These are phyloP conservation scores for Microchirus variegatus DNA, from an alignment of 2,797 vertebrate species.

Conservation along the genomic window DNA sequence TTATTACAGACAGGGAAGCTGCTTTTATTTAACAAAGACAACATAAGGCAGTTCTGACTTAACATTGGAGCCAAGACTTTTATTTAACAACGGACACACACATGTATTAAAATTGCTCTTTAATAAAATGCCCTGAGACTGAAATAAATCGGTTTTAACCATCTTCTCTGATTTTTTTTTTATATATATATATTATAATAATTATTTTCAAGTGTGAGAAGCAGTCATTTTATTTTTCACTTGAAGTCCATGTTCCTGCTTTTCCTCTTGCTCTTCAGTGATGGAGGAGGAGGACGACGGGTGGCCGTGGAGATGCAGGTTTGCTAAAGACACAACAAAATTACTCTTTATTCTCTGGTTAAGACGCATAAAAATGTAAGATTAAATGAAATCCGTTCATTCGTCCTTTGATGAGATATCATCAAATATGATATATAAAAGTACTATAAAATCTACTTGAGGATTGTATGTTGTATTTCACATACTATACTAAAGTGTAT, in stretches of 20 bases:
- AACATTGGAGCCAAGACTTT: constrained; percentile 30
- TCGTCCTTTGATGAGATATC: no score
- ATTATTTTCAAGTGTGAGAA: constrained; percentile 12
- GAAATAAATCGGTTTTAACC: constrained; percentile 50
- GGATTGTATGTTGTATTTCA: no score
- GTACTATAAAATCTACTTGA: no score
- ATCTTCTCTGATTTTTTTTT: constrained; percentile 4
- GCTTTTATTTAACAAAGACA: constrained; percentile 18
- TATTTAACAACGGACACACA: constrained; percentile 30
- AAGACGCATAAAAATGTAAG: no score
- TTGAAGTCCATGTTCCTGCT: constrained; percentile 9
- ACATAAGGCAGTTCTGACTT: constrained; percentile 26
- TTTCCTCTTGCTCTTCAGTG: constrained; percentile 36
- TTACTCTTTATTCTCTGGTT: not conserved
- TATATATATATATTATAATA: constrained; percentile 34
- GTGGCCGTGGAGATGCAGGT: constrained; percentile 68
- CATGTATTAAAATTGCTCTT: constrained; percentile 20
- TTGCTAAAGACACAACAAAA: constrained; percentile 41
- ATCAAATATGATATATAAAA: no score
- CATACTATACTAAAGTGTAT: no score
- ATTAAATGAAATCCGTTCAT: no score
- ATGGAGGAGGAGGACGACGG: constrained; percentile 20
- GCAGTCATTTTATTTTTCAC: not conserved
- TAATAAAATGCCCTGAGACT: constrained; percentile 45
- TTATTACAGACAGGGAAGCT: constrained; percentile 14